phyloP scores from a whole-genome alignment of 1,140 invertebrate species.

The fruit fly (Drosophila melanogaster) region DNA sequence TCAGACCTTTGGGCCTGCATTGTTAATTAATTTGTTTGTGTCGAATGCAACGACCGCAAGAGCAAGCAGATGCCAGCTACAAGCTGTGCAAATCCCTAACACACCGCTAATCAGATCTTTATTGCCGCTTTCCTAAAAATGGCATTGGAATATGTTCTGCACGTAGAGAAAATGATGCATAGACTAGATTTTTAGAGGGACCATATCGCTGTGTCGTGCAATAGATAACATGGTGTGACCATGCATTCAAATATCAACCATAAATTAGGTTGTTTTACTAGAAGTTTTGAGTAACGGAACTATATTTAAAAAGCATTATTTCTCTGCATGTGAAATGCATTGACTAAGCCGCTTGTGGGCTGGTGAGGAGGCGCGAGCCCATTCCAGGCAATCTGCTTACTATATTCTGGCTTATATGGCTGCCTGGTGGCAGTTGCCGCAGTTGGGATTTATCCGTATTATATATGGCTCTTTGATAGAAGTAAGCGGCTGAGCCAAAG shows the following conservation, averaged over 20 bases:
- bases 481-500: constrained; percentile 16
- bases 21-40: constrained; percentile 79
- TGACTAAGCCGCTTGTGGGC: constrained; percentile 9
- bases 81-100: constrained; percentile 53
- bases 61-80: constrained; percentile 34
- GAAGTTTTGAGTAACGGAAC: background rate
- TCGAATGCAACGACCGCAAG: constrained; percentile 48
- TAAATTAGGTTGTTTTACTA: background rate
- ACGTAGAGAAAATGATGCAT: constrained; percentile 1
- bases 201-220: background rate
- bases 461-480: constrained; percentile 22
- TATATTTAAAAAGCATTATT: no score
- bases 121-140: constrained; percentile 27
- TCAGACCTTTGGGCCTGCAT: constrained; percentile 49
- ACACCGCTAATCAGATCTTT: constrained; percentile 45
- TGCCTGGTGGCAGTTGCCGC: constrained; percentile 30
- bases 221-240: background rate
- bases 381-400: constrained; percentile 10
- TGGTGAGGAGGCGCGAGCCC: constrained; percentile 3
- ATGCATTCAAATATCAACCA: background rate
- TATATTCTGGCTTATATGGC: constrained; percentile 37
- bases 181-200: background rate
- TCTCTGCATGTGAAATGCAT: constrained; percentile 2
- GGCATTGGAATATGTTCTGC: constrained; percentile 22
- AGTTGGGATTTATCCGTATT: constrained; percentile 41